phyloP scores from a whole-genome alignment of 2,888 invertebrate species.

The Aphodius sticticus region DNA sequence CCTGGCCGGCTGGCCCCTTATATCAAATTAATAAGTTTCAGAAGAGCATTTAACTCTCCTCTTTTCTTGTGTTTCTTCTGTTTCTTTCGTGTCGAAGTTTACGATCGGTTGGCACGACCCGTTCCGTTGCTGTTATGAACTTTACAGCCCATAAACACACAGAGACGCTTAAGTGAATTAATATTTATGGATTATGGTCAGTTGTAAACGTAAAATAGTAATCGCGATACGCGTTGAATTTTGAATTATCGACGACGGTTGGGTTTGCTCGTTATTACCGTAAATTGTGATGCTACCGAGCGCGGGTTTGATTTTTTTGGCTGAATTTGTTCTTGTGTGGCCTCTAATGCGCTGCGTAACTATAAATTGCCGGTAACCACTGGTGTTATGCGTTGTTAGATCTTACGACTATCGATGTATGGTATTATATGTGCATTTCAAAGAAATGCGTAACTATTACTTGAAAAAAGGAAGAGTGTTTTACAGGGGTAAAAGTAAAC shows the following conservation, averaged over 20 bases:
- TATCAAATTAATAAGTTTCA: slow-evolving; percentile 43
- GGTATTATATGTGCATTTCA: neutral
- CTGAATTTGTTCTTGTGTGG: slow-evolving; percentile 25
- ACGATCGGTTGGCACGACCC: slow-evolving; percentile 42
- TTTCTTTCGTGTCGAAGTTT: slow-evolving; percentile 33
- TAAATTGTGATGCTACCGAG: slow-evolving; percentile 24
- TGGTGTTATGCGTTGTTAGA: neutral
- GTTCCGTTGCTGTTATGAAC: slow-evolving; percentile 38
- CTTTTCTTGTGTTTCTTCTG: slow-evolving; percentile 31
- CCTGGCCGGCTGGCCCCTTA: slow-evolving; percentile 29
- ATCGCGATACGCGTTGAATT: slow-evolving; percentile 35
- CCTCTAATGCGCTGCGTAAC: slow-evolving; percentile 7
- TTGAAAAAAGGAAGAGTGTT: neutral
- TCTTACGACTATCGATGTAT: neutral
- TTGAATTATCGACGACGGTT: slow-evolving; percentile 32
- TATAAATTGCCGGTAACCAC: neutral
- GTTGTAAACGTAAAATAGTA: slow-evolving; percentile 34
- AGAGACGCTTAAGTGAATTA: slow-evolving; percentile 39
- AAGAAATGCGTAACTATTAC: neutral
- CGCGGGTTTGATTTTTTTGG: slow-evolving; percentile 24
- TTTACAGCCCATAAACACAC: slow-evolving; percentile 38
- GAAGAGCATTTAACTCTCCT: slow-evolving; percentile 33
- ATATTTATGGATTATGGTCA: slow-evolving; percentile 38
- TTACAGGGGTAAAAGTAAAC: no score
- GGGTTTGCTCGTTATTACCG: slow-evolving; percentile 32